phyloP scores from a whole-genome alignment of 2,797 vertebrate species.

The Discoglossus pictus region DNA sequence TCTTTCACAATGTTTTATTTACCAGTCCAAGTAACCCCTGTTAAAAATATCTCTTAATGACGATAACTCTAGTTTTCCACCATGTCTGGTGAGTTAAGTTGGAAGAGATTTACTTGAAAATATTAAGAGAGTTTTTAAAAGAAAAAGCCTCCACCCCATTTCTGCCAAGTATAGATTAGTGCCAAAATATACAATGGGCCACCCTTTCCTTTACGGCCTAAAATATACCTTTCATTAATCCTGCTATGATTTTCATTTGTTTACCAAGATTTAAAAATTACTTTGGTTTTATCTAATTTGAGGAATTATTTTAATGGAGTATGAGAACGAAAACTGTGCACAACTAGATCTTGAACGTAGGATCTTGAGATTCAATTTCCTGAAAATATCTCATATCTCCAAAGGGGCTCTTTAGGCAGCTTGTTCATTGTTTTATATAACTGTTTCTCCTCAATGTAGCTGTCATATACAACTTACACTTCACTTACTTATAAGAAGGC shows the following conservation, averaged over 20 bases:
- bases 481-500: no score
- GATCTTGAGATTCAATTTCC: no score
- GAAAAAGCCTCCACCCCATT: conserved; percentile 4
- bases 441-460: no score
- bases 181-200: conserved; percentile 22
- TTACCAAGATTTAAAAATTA: conserved; percentile 21
- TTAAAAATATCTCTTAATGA: no score
- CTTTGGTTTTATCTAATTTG: conserved; percentile 19
- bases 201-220: conserved; percentile 2
- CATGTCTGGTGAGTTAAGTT: conserved; percentile 20
- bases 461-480: no score
- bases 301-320: conserved; percentile 3
- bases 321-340: not conserved
- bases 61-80: conserved; percentile 7
- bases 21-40: no score
- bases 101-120: not conserved
- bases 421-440: no score
- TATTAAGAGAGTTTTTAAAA: conserved; percentile 12
- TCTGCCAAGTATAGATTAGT: conserved; percentile 25
- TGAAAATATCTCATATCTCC: no score
- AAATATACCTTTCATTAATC: conserved; percentile 9
- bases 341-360: not conserved
- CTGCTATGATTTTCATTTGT: conserved; percentile 18
- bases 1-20: no score
- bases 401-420: no score